These are phyloP conservation scores for Pilophorus perplexus DNA, from an alignment of 2,888 invertebrate species.

Conservation along the genomic window DNA sequence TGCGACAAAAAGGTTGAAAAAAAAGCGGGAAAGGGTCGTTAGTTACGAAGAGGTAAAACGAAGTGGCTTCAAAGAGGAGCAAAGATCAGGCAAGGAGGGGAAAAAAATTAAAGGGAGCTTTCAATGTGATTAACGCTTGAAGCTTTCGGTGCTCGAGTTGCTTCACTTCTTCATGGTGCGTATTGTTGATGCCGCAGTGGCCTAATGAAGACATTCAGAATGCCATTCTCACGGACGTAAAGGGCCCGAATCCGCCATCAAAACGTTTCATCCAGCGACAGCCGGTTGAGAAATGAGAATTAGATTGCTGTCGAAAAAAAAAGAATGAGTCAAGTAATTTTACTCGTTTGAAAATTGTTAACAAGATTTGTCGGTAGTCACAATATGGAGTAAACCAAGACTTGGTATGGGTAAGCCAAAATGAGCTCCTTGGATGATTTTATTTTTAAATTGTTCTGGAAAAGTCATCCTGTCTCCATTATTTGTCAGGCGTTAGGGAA, in stretches of 20 bases:
- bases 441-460: no score
- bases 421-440: no score
- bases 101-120: slow-evolving; percentile 19
- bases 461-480: no score
- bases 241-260: neutral
- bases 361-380: no score
- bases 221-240: slow-evolving; percentile 32
- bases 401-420: no score
- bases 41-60: slow-evolving; percentile 5
- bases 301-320: no score
- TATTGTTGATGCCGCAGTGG: slow-evolving; percentile 21
- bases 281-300: slow-evolving; percentile 12
- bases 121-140: slow-evolving; percentile 28
- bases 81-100: slow-evolving; percentile 1
- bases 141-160: slow-evolving; percentile 29
- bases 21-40: no score
- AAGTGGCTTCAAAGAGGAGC: neutral
- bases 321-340: no score
- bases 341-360: no score
- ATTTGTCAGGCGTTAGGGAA: no score
- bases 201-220: slow-evolving; percentile 32
- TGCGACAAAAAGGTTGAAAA: slow-evolving; percentile 28
- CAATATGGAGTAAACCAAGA: no score
- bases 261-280: neutral
- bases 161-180: neutral